phyloP scores from a whole-genome alignment of 2,797 vertebrate species.

The Protonibea diacanthus region DNA sequence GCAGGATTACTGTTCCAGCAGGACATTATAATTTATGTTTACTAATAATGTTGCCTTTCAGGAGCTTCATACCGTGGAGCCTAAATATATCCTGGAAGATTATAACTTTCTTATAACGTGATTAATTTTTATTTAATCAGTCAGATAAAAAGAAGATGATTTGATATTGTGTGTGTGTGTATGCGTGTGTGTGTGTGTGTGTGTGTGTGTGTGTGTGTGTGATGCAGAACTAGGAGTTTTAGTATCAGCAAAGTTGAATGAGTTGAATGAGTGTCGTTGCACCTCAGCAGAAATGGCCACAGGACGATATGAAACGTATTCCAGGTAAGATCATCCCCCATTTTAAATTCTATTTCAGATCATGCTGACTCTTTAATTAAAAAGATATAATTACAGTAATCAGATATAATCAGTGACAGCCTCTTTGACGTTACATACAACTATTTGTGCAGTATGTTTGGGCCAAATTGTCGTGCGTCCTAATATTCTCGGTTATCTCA shows the following conservation, averaged over 20 bases:
- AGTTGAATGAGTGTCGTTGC: conserved; percentile 37
- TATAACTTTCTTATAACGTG: background rate
- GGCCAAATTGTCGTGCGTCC: background rate
- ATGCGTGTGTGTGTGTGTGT: conserved; percentile 26
- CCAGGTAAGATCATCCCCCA: conserved; percentile 51
- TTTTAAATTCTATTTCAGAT: conserved; percentile 16
- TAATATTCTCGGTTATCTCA: background rate
- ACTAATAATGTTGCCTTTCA: conserved; percentile 1
- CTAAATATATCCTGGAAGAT: background rate
- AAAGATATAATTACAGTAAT: background rate
- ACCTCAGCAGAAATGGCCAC: conserved; percentile 15
- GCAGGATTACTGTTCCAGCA: background rate
- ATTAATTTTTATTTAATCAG: background rate
- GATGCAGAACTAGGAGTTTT: conserved; percentile 30
- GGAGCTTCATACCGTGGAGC: background rate
- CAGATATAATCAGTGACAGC: background rate
- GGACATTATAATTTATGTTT: background rate
- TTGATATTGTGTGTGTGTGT: conserved; percentile 4
- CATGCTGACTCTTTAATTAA: background rate
- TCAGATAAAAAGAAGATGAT: background rate
- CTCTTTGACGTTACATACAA: background rate
- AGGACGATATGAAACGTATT: conserved; percentile 29
- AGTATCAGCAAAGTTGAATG: conserved; percentile 33
- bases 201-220: conserved; percentile 12
- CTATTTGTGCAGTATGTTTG: background rate